These are phyloP conservation scores for Pangasius krempfi DNA, from an alignment of 2,797 vertebrate genomes.

Conservation along the genomic window DNA sequence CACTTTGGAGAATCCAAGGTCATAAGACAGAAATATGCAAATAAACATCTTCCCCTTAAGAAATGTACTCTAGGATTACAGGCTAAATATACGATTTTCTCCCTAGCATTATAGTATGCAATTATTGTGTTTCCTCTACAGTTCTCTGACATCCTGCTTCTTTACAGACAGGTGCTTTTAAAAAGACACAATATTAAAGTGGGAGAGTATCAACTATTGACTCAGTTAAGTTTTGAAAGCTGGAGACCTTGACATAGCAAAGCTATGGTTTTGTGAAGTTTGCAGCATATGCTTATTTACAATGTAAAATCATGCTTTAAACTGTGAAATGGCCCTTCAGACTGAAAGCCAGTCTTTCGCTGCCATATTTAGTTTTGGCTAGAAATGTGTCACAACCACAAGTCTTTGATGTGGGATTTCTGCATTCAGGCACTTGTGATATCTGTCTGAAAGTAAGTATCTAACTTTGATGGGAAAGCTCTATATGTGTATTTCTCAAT, in stretches of 20 bases:
- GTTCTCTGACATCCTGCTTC: not conserved
- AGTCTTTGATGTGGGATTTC: not conserved
- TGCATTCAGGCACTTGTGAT: not conserved
- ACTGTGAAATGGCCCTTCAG: constrained; percentile 27
- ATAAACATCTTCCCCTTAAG: not conserved
- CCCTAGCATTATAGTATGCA: not conserved
- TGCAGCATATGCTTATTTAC: not conserved
- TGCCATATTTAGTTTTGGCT: constrained; percentile 28
- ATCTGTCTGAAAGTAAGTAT: not conserved
- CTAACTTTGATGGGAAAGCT: not conserved
- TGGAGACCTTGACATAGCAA: not conserved
- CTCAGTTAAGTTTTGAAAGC: not conserved
- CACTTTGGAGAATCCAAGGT: not conserved
- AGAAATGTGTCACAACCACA: constrained; percentile 22
- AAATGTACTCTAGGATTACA: not conserved
- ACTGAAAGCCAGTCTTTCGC: constrained; percentile 31
- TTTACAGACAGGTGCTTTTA: not conserved
- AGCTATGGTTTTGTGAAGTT: not conserved
- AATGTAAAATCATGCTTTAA: constrained; percentile 26
- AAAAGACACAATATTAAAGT: not conserved
- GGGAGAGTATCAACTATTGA: not conserved
- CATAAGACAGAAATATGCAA: not conserved
- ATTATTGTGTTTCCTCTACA: not conserved
- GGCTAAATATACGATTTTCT: not conserved
- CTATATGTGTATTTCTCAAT: not conserved